phyloP scores from a whole-genome alignment of 2,113 vertebrate species.

The Lasiurus cinereus region DNA sequence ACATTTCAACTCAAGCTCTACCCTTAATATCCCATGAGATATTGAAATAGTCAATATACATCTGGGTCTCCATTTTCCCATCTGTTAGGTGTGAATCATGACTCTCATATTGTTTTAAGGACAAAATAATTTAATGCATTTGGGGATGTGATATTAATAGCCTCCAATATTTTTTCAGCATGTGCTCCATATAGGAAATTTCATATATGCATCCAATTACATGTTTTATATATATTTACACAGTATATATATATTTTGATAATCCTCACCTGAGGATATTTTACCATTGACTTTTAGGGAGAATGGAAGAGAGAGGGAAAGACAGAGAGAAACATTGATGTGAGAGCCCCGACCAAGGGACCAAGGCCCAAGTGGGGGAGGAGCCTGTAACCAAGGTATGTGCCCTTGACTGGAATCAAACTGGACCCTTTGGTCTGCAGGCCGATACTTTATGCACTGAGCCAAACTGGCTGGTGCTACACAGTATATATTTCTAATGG shows the following conservation, averaged over 20 bases:
- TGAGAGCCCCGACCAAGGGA: no score
- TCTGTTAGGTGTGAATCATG: neutral
- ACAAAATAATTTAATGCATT: neutral
- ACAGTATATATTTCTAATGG: slow-evolving; percentile 8
- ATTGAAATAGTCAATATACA: neutral
- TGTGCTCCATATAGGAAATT: neutral
- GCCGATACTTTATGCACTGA: no score
- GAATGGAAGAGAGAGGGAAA: no score
- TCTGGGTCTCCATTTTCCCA: neutral
- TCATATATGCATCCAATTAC: neutral
- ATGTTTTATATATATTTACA: slow-evolving; percentile 1
- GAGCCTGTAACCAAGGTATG: no score
- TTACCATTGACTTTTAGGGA: no score
- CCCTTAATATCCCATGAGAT: neutral
- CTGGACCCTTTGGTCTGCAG: no score
- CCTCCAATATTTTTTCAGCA: neutral
- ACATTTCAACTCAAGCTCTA: neutral
- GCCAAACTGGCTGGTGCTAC: neutral
- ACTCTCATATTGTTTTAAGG: neutral
- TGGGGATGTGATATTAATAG: neutral
- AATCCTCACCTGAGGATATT: no score
- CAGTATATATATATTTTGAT: neutral
- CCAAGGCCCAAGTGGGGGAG: no score
- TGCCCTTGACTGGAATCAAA: no score
- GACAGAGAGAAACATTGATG: no score